Evolutionary conservation across 1,140 invertebrate genomes (phyloP), one percentile per base, ranked within the genome.

Genomic region (Aphaenogaster ashmeadi): DNA sequence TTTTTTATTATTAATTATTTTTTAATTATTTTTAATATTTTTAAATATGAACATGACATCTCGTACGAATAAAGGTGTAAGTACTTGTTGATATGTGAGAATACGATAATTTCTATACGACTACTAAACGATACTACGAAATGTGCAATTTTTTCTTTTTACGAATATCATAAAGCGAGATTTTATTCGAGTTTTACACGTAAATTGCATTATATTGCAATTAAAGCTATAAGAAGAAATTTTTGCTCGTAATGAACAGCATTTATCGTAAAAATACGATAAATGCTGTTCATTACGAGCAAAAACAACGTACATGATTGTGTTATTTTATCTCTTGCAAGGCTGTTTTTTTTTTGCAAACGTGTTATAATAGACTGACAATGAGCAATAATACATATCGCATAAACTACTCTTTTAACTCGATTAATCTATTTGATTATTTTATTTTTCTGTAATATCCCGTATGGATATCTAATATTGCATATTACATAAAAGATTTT

Each of bases 141-240:
- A 33, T 33, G 13, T 41, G 27, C n/a, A 52, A 2, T 21, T 81
- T 83, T 83, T 86, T 85, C 71, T 44, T 60, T 74, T 87, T 33
- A 36, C 13, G 6, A 13, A 36, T 21, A 41, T 41, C 21, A 38
- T 78, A 62, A 78, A 44, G 13, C 3, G 38, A 78, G 13, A 78
- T 27, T 60, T 78, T 78, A 47, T 78, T 78, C n/a, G 38, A 44
- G 0, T 78, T 78, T 78, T 44, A 60, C 15, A 15, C n/a, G n/a
- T 18, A 62, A 62, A 27, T 18, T 62, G 21, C 58, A 78, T 60
- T 60, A 15, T 78, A n/a, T 79, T 54, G 11, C 33, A 75, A 74
- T 11, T 36, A 9, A 38, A 4, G 13, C 3, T 8, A 54, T 75
- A 38, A 72, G 36, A 75, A 56, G 33, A 54, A 38, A 75, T 75